Evolutionary conservation across 2,888 invertebrate species (phyloP), one percentile per base, ranked within the genome.

Genomic region (Volucella zonaria): DNA sequence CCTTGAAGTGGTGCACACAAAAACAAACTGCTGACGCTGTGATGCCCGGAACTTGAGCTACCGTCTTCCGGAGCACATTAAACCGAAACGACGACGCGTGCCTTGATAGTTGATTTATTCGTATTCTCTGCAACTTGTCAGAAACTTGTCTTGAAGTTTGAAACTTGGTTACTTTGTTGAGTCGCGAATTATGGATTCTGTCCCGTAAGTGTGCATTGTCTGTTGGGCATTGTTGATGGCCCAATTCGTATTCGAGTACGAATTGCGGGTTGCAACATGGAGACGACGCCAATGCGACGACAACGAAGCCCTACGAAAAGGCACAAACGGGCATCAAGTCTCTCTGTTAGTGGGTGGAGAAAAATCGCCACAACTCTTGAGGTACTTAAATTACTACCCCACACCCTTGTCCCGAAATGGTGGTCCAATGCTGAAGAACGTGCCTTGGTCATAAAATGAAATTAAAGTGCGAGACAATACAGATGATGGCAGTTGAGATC

Each of bases 391-490:
- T 85, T 83, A 80, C 75, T n/a, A 8, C 64, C 70, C 43, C 59
- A 67, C 54, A 40, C 61, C 54, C 51, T 18, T 70, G 73, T 79
- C 18, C 14, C 58, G 11, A 42, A 68, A 47, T n/a, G 40, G 45
- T 52, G 47, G 52, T 47, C 51, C n/a, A 58, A 64, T 49, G 51
- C 23, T 38, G 54, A 23, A 52, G 77, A 86, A 82, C 86, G 86
- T 86, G 86, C 74, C 82, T 70, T 70, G 70, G 66, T 77, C 82
- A 86, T 86, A 86, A 86, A 86, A 86, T 86, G 74, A 86, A 86
- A 86, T 86, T 86, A 86, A 82, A 86, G 86, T 86, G 70, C 86
- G 76, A 85, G 85, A 81, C 81, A 85, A 85, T 85, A 73, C 64
- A 31, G 81, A 81, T 76, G 76, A 76, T 76, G 76, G 70, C 54